These are phyloP conservation scores for Luidia sarsii DNA, from an alignment of 53 echinoderm and acorn worm genomes.

Conservation along the genomic window DNA sequence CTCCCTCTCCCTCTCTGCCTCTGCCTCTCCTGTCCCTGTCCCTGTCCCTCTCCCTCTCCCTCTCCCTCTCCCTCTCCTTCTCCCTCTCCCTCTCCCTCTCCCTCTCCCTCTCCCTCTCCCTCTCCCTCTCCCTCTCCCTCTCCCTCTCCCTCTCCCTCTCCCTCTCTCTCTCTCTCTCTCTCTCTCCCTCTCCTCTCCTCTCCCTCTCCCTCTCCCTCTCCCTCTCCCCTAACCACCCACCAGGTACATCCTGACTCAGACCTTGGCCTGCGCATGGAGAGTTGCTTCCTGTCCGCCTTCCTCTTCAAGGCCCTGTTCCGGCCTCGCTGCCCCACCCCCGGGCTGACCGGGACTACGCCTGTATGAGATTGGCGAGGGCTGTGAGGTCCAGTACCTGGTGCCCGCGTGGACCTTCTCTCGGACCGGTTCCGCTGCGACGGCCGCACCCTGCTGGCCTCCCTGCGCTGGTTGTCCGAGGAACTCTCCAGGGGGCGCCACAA, in stretches of 20 bases:
- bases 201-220: too few relatives aligned
- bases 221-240: too few relatives aligned
- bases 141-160: too few relatives aligned
- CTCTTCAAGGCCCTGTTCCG: conserved; percentile 97
- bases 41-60: too few relatives aligned
- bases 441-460: conserved; percentile 83
- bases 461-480: conserved; percentile 95
- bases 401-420: conserved; percentile 88
- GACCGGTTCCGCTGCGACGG: conserved; percentile 96
- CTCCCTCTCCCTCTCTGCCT: too few relatives aligned
- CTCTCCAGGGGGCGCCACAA: conserved; percentile 91
- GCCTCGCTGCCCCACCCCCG: conserved; percentile 88
- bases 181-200: too few relatives aligned
- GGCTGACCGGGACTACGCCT: conserved; percentile 97
- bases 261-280: conserved; percentile 92
- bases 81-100: too few relatives aligned
- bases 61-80: too few relatives aligned
- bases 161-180: too few relatives aligned
- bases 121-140: too few relatives aligned
- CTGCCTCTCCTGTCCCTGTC: too few relatives aligned
- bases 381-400: conserved; percentile 98
- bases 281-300: conserved; percentile 93
- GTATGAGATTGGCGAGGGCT: conserved; percentile 97
- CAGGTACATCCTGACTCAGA: conserved; percentile 97
- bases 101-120: too few relatives aligned